Percentiles rank a stretch among this genome's conserved stretches.
Evolutionary conservation across 1,140 invertebrate species (phyloP).

Genomic region (Lepidostoma basale): DNA sequence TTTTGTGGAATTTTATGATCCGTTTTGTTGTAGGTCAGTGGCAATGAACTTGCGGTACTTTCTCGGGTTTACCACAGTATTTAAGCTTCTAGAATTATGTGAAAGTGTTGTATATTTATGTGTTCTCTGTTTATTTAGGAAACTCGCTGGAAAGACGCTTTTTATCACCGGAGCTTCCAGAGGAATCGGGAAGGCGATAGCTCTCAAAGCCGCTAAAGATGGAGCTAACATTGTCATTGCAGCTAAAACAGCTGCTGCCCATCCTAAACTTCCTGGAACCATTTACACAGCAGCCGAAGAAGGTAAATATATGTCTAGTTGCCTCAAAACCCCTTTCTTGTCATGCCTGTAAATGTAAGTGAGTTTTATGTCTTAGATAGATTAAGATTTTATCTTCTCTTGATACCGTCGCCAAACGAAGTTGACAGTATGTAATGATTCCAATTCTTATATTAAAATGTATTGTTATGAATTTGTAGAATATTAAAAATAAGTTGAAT

Average conservation of each 20-base stretch:
- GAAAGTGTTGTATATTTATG: neutral
- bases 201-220: conserved; percentile 91
- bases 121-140: conserved; percentile 61
- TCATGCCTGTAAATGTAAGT: too few species aligned
- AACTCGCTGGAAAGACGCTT: conserved; percentile 88
- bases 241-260: conserved; percentile 93
- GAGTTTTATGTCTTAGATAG: too few species aligned
- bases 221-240: conserved; percentile 94
- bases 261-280: conserved; percentile 97
- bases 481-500: too few species aligned
- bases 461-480: too few species aligned
- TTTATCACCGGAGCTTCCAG: conserved; percentile 97
- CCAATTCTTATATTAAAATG: too few species aligned
- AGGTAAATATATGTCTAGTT: conserved; percentile 68
- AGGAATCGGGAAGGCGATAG: conserved; percentile 97
- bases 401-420: too few species aligned
- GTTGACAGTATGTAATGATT: too few species aligned
- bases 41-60: conserved; percentile 5
- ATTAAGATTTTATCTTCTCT: too few species aligned
- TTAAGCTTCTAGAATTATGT: neutral
- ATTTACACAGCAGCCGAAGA: conserved; percentile 97
- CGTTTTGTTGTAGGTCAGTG: conserved; percentile 15
- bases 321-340: too few species aligned
- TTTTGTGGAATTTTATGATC: neutral
- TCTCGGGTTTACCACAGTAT: neutral